Conservation (phyloP, 2,797 vertebrate genomes). For the Manis crassicaudata region DNA sequence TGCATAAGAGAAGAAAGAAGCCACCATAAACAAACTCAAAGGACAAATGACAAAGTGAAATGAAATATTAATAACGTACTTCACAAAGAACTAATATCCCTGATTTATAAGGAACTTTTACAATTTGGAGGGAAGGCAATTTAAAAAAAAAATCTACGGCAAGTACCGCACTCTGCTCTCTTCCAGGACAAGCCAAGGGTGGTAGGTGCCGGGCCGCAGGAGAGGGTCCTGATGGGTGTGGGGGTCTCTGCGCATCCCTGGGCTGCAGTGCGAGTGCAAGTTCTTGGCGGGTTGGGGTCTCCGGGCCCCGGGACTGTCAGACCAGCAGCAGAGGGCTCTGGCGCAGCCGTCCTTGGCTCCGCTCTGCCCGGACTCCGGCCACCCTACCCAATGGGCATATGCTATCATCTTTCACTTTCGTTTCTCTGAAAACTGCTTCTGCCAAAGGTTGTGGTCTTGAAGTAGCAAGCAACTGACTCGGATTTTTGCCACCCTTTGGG, state of each 20-base stretch:
- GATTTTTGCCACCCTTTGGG: background rate
- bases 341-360: background rate
- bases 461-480: background rate
- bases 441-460: background rate
- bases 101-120: background rate
- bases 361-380: background rate
- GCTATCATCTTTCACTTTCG: constrained; percentile 49
- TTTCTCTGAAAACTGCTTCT: constrained; percentile 16
- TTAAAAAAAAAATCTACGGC: background rate
- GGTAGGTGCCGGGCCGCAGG: background rate
- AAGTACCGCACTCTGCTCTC: background rate
- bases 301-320: background rate
- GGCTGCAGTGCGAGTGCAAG: too few species aligned
- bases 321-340: background rate
- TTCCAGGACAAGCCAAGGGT: accelerated
- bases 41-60: background rate
- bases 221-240: background rate
- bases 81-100: background rate
- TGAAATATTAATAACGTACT: background rate
- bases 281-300: too few species aligned
- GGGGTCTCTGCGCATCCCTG: background rate
- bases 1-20: background rate
- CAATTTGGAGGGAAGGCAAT: too few species aligned
- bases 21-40: background rate
- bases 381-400: background rate